Conservation (phyloP, 2,888 invertebrate species). For the Pristionchus maxplancki region DNA sequence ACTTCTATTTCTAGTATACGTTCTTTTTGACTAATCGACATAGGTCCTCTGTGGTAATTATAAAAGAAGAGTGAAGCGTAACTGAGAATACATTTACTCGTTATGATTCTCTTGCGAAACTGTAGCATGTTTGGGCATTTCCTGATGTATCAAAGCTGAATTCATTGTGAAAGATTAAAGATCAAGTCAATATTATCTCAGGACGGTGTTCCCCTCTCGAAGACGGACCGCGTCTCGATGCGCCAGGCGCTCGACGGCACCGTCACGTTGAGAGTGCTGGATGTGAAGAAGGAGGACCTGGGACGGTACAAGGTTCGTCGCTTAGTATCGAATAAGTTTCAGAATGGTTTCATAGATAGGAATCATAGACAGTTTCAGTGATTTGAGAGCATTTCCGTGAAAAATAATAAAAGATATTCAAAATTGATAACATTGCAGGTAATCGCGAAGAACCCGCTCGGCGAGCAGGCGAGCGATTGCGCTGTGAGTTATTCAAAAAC, state of each 20-base stretch:
- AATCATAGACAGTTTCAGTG: neutral
- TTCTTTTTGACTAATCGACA: too few species aligned
- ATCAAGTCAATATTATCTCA: conserved; percentile 54
- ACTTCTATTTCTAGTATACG: too few species aligned
- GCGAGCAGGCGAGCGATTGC: conserved; percentile 63
- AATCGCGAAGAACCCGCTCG: conserved; percentile 68
- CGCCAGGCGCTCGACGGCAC: conserved; percentile 74
- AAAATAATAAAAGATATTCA: too few species aligned
- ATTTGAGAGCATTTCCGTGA: neutral
- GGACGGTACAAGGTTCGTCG: conserved; percentile 66
- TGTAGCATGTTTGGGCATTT: too few species aligned
- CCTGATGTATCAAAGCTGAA: too few species aligned
- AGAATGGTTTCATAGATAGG: neutral
- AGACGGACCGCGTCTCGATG: conserved; percentile 72
- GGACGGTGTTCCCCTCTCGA: conserved; percentile 68
- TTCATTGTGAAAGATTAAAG: neutral
- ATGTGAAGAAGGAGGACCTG: conserved; percentile 70
- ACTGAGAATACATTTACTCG: neutral
- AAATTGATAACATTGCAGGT: conserved; percentile 55
- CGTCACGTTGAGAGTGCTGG: conserved; percentile 71
- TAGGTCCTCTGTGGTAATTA: too few species aligned
- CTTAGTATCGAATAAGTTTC: neutral
- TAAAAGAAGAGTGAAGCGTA: too few species aligned
- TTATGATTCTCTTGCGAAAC: neutral
- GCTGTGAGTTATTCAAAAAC: conserved; percentile 8